Evolutionary conservation across 92 coral and sea anemone genomes (phyloP), one percentile per base, ranked within the genome.

Genomic region (Heteractis magnifica): DNA sequence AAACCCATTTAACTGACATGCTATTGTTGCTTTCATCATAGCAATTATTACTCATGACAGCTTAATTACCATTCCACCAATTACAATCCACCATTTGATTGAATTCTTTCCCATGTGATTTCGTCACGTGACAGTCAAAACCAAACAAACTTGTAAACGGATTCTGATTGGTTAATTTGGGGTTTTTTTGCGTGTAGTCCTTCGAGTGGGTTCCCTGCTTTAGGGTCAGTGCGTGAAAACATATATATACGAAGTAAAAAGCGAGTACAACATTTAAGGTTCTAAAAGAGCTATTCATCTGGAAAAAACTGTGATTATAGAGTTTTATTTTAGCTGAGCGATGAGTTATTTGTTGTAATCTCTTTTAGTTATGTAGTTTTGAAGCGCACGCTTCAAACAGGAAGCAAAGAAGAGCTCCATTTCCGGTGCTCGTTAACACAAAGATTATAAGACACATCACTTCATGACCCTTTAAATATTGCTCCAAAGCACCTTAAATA

Each of bases 1-100:
- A 6, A 89, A 83, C 68, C 44, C 84, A 80, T 87, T 84, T 93
- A 91, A 92, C 88, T 92, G 94, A 93, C 93, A 94, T 91, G 86
- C 85, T 77, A 93, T 93, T 93, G 97, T 92, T 91, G 92, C 92
- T 89, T 89, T 94, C 98, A 94, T 94, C 98, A 94, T 90, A 87
- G 93, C 93, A 94, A 94, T 94, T 94, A 94, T 91, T 91, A 94
- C 93, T 94, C 91, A 81, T 94, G 98, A 94, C 98, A 94, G 98
- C 85, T 94, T 87, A 89, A 89, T 89, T 89, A 91, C 81, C 51
- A 76, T 73, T 87, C 51, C 49, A 77, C 98, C 98, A 94, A 94
- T 91, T 92, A 81, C 23, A 72, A 89, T 23, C n/a, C 51, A 49
- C 49, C 50, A 49, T 56, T 89, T 83, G 73, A 82, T 77, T 77